Base-by-base conservation (phyloP, 2,797 vertebrate species). In the Rhadinocentrus ornatus region DNA sequence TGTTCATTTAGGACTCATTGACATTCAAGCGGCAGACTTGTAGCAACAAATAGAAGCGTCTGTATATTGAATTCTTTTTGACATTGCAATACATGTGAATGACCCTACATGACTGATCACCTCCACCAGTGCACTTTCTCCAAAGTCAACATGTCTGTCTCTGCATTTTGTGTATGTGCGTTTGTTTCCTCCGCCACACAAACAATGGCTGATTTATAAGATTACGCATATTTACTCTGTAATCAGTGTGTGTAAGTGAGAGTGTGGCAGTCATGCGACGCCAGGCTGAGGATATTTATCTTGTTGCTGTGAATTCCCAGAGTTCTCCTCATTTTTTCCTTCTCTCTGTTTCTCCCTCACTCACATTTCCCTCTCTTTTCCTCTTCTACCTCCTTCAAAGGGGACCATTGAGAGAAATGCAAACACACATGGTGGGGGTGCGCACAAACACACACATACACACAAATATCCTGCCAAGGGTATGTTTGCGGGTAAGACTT, bases 391-490 rank as follows among this genome's bases (percentile, higher is more conserved):
- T 83, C 81, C 84, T 93, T 93, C 88, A 93, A 93, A 93, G 77
- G 83, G 84, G 80, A 77, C 90, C 86, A 93, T 94, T 94, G 92
- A 94, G 91, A 86, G 88, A 87, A 91, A 92, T 90, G 87, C 85
- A 93, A 93, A 94, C 89, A 92, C 48, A 62, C 82, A 84, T 44
- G 65, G 75, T 7, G 48, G 78, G 81, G 84, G 84, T 80, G 65
- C 46, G 62, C 65, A 70, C n/a, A n/a, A n/a, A n/a, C 60, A 66
- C 69, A 41, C 55, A 34, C 31, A 69, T 16, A 20, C 52, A 83
- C 62, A 74, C 52, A 64, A 53, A 16, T 39, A 26, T 55, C 24
- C 69, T 86, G 80, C 69, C 82, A 82, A 60, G 57, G 41, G 66
- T 80, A 78, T 77, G 81, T 87, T 71, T 85, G 81, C 77, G 67